Percentiles rank a stretch among this genome's conserved stretches.
phyloP scores from a whole-genome alignment of 2,888 invertebrate species.

The Epinotia bilunana region DNA sequence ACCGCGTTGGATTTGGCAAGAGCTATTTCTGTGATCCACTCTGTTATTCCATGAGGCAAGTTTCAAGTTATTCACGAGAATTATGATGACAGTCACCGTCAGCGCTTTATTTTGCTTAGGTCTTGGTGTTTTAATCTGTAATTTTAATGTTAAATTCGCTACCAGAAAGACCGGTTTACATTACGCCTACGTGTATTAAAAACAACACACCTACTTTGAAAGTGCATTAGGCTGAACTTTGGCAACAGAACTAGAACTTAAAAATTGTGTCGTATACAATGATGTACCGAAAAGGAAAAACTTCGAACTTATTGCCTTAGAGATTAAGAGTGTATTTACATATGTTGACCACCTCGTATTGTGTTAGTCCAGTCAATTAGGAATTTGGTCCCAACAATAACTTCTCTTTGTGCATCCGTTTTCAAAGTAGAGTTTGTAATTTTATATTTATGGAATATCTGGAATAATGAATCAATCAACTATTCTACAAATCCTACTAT shows the following conservation, averaged over 20 bases:
- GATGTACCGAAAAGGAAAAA: neutral
- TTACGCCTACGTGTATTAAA: slow-evolving; percentile 24
- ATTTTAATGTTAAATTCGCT: neutral
- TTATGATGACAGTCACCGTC: slow-evolving; percentile 10
- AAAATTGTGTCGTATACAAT: neutral
- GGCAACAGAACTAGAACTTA: slow-evolving; percentile 26
- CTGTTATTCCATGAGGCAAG: slow-evolving; percentile 35
- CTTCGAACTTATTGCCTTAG: neutral
- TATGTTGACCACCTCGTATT: neutral
- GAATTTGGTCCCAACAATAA: neutral
- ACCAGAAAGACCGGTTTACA: slow-evolving; percentile 29
- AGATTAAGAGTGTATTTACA: neutral
- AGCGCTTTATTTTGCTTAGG: slow-evolving; percentile 1
- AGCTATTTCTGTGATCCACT: slow-evolving; percentile 61
- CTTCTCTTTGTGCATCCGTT: neutral
- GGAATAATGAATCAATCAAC: no score
- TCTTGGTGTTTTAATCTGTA: neutral
- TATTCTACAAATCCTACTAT: no score
- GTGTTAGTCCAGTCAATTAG: neutral
- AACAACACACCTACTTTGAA: slow-evolving; percentile 24
- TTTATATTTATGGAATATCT: no score
- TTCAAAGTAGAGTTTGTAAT: no score
- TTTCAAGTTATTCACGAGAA: slow-evolving; percentile 21
- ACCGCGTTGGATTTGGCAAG: slow-evolving; percentile 54
- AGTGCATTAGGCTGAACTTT: slow-evolving; percentile 43